Evolutionary conservation across 2,888 invertebrate species (phyloP).

Genomic region (Aphrophora alni): DNA sequence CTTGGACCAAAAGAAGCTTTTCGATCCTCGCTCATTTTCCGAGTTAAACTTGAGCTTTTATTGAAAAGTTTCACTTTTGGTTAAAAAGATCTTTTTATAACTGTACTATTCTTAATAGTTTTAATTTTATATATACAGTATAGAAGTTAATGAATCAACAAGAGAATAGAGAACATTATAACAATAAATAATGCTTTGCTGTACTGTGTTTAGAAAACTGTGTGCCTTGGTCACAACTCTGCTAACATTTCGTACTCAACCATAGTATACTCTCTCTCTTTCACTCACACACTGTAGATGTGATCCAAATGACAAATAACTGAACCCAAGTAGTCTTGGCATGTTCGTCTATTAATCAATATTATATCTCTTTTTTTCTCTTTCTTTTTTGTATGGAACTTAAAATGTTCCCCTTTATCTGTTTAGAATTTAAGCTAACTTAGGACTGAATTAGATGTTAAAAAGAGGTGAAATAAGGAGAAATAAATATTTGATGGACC

Average conservation of each 20-base stretch:
- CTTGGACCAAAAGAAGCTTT: no score
- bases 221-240: not conserved
- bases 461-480: not conserved
- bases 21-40: no score
- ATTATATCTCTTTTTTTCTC: not conserved
- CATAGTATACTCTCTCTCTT: not conserved
- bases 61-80: no score
- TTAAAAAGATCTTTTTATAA: no score
- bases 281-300: not conserved
- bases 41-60: no score
- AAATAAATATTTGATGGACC: not conserved
- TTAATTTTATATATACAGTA: no score
- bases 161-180: not conserved
- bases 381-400: not conserved
- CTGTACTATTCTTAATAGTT: no score
- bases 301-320: not conserved
- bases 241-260: not conserved
- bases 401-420: not conserved
- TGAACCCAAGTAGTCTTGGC: not conserved
- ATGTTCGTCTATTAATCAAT: not conserved
- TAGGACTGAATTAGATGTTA: not conserved
- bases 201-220: not conserved
- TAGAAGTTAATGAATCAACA: no score
- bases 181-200: not conserved
- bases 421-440: not conserved